Percentiles rank a stretch among this genome's conserved stretches.
Evolutionary conservation across 2,888 invertebrate genomes (phyloP).

Genomic region (Amphipyra berbera): DNA sequence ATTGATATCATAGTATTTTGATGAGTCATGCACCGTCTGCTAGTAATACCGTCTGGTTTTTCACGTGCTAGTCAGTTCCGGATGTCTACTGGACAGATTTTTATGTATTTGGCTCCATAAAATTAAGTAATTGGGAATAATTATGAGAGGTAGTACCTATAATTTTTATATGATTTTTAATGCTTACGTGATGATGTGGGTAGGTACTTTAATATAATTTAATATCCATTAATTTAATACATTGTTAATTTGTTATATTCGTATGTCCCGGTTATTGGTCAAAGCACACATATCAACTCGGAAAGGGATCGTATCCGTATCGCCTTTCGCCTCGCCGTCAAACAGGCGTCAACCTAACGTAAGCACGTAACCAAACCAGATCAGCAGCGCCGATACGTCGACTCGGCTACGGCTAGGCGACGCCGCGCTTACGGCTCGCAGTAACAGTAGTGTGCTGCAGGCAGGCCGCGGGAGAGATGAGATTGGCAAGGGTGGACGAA

Average conservation of each 20-base stretch:
- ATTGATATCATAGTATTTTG: conserved; percentile 67
- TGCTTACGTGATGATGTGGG: conserved; percentile 6
- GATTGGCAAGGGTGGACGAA: too few relatives aligned
- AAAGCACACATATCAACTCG: too few relatives aligned
- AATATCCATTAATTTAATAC: not conserved
- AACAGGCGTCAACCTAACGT: too few relatives aligned
- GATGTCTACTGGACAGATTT: conserved; percentile 19
- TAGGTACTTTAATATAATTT: conserved; percentile 3
- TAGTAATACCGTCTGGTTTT: conserved; percentile 47
- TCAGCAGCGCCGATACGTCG: too few relatives aligned
- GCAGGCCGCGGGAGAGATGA: too few relatives aligned
- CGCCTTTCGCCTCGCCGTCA: too few relatives aligned
- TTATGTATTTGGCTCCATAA: conserved; percentile 33
- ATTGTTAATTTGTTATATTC: too few relatives aligned
- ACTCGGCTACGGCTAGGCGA: too few relatives aligned
- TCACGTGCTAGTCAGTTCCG: conserved; percentile 24
- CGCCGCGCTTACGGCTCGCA: too few relatives aligned
- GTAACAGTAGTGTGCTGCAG: too few relatives aligned
- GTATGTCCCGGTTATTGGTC: not conserved
- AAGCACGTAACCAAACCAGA: too few relatives aligned
- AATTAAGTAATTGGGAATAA: conserved; percentile 19
- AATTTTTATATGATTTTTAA: conserved; percentile 21
- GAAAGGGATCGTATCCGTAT: too few relatives aligned
- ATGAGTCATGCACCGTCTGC: conserved; percentile 72
- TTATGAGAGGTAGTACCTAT: conserved; percentile 1